These are phyloP conservation scores for Leiothrix lutea DNA, from an alignment of 2,113 vertebrate genomes.

Conservation along the genomic window DNA sequence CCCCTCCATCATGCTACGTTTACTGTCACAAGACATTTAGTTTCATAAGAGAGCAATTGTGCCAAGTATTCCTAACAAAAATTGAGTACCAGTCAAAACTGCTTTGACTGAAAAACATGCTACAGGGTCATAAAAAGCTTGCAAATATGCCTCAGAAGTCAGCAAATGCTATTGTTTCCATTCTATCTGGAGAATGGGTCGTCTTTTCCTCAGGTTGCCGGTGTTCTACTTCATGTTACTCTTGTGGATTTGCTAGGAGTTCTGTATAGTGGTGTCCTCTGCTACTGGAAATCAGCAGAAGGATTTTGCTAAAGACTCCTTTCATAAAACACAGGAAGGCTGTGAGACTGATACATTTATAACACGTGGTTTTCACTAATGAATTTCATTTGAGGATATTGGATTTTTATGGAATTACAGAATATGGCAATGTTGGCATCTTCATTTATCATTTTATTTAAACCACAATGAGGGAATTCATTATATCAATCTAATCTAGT, in stretches of 20 bases:
- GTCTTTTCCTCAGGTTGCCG: background rate
- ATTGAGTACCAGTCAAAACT: background rate
- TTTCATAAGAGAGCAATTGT: background rate
- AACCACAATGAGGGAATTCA: background rate
- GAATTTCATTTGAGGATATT: background rate
- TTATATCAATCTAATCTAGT: background rate
- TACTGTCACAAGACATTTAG: slow-evolving; percentile 32
- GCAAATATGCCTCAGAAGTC: background rate
- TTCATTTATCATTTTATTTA: background rate
- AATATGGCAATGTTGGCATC: background rate
- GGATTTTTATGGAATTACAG: background rate
- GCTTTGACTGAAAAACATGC: background rate
- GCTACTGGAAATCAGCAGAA: background rate
- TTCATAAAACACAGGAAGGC: background rate
- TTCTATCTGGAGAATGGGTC: background rate
- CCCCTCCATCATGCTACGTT: slow-evolving; percentile 6
- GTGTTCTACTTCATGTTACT: background rate
- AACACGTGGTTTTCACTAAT: background rate
- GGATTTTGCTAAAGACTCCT: background rate
- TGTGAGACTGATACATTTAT: background rate
- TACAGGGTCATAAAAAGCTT: background rate
- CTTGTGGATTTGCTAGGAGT: background rate
- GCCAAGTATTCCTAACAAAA: background rate
- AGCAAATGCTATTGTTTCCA: background rate
- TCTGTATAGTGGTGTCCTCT: background rate